A percentile compares a stretch with the other conserved stretches of the same genome.
phyloP scores from a whole-genome alignment of 2,888 invertebrate species.

The Epistrophe grossulariae region DNA sequence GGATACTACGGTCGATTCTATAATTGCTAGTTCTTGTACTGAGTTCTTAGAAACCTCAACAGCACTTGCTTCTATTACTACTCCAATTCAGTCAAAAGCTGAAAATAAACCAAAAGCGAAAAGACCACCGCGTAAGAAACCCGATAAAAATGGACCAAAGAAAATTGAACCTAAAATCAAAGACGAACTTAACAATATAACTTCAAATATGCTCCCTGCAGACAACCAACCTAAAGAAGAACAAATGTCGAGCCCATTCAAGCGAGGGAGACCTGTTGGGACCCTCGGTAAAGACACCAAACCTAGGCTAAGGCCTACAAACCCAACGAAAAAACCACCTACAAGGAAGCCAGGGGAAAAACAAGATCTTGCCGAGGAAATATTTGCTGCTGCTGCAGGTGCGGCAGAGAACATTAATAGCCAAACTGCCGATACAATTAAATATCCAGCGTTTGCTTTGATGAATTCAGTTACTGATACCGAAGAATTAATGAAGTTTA shows the following conservation, averaged over 20 bases:
- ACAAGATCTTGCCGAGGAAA: constrained; percentile 43
- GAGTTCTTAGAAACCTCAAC: not conserved
- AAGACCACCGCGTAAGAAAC: not conserved
- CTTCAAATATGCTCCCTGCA: not conserved
- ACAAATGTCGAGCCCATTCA: not conserved
- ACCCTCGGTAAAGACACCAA: not conserved
- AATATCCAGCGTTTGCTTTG: constrained; percentile 79
- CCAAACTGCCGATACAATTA: constrained; percentile 30
- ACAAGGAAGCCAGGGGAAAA: not conserved
- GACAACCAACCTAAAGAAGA: not conserved
- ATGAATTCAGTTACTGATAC: constrained; percentile 82
- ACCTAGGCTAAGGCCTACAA: not conserved
- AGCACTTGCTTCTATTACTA: too few species aligned
- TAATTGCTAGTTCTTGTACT: not conserved
- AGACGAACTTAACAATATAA: not conserved
- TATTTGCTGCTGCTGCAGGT: constrained; percentile 60
- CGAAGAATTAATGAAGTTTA: constrained; percentile 80
- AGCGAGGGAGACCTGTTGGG: constrained; percentile 23
- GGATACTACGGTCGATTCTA: too few species aligned
- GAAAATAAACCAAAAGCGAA: not conserved
- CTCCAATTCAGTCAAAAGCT: not conserved
- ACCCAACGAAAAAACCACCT: constrained; percentile 13
- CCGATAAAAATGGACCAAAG: constrained; percentile 1
- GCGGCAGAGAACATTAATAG: constrained; percentile 21
- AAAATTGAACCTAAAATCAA: constrained; percentile 20